Conservation (phyloP, 2,113 vertebrate genomes). For the Junco hyemalis region DNA sequence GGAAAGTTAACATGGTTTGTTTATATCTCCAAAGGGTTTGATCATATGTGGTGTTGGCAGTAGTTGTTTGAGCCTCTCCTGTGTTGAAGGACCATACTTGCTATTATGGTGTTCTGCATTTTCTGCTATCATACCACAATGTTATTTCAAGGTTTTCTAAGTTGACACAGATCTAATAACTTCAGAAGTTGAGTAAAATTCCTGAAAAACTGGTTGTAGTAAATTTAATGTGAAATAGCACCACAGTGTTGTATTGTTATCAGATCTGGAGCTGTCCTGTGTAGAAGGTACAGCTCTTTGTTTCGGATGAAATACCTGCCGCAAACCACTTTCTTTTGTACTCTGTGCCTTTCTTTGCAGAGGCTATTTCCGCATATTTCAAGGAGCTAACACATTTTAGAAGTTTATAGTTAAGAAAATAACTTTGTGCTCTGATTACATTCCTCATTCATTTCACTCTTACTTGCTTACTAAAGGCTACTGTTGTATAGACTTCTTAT, state of each 20-base stretch:
- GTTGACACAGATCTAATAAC: background rate
- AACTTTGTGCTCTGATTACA: background rate
- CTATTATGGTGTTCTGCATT: background rate
- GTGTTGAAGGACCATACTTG: background rate
- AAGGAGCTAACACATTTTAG: background rate
- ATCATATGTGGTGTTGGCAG: background rate
- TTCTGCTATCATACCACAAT: background rate
- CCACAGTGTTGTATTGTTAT: background rate
- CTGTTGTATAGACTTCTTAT: background rate
- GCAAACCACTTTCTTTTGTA: background rate
- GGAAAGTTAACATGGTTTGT: background rate
- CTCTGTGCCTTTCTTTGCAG: background rate
- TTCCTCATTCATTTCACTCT: background rate
- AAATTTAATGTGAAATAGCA: background rate
- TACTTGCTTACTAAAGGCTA: background rate
- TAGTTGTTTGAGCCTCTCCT: background rate
- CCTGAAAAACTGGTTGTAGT: background rate
- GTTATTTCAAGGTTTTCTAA: background rate
- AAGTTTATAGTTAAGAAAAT: background rate
- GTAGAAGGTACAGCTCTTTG: background rate
- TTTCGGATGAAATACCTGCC: background rate
- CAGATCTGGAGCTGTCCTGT: background rate
- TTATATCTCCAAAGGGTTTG: background rate
- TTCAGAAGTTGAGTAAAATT: background rate
- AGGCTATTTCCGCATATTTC: background rate